Evolutionary conservation across 1,140 invertebrate genomes (phyloP), one percentile per base, ranked within the genome.

Genomic region (Drosophila bifasciata): DNA sequence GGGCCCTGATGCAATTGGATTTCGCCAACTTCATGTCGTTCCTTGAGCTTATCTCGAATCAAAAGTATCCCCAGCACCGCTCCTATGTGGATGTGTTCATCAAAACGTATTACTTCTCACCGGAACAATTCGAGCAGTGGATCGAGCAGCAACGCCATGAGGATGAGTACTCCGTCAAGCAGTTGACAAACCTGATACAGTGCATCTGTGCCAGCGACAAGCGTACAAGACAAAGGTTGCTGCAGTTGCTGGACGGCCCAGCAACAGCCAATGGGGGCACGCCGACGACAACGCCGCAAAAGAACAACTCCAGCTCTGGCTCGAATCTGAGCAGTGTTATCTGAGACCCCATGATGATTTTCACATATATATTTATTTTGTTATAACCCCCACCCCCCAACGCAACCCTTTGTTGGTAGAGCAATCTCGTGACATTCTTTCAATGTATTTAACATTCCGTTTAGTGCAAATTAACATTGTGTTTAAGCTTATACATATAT

Each of bases 1-100:
- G 98, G 63, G 98, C 97, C 0, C 91, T 99, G 3, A 99, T 99
- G 98, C 98, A 99, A 90, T 93, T 99, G 3, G 99, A 99, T 93
- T 99, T 98, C 91, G 97, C 98, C 19, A 98, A 99, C 91, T 95
- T 99, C 61, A 94, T 98, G 52, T 95, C 96, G 8, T 98, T 99
- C 86, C 93, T 99, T 36, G 97, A 99, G 91, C 95, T 95, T 80
- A 94, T 99, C 15, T 96, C 97, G 0, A 94, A 93, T 8, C 79
- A 97, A 11, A 95, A 95, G 90, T 97, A 97, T 13, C 94, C 99
- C 39, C 97, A 98, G 8, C 96, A 97, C 88, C 95, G 95, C 78
- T 95, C 97, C 49, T 97, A 97, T 81, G 98, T 99, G 0, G 98
- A 99, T 92, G 94, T 94, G 21, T 99, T 98, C 89, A 96, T 99